Conservation (phyloP, 2,888 invertebrate species). For the Hirtodrosophila confusa region DNA sequence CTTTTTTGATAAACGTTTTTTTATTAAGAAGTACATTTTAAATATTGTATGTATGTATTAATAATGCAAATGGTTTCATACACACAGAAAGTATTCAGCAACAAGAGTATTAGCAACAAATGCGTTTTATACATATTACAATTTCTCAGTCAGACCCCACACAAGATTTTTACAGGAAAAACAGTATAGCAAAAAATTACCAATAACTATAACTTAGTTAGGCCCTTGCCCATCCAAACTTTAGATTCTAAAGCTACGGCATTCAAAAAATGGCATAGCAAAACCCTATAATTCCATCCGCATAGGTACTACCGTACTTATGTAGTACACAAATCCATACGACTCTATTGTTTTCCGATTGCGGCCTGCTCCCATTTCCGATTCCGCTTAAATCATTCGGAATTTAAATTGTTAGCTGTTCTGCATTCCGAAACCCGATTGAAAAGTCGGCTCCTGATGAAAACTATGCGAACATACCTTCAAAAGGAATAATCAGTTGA, state of each 20-base stretch:
- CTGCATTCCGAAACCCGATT: no score
- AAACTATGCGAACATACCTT: no score
- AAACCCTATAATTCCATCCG: no score
- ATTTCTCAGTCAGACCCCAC: slow-evolving; percentile 4
- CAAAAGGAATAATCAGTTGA: no score
- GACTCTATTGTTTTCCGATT: no score
- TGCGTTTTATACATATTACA: slow-evolving; percentile 25
- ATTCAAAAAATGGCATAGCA: no score
- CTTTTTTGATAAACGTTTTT: slow-evolving; percentile 59
- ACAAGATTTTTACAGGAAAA: slow-evolving; percentile 1
- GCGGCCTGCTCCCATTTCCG: no score
- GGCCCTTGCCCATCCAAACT: slow-evolving; percentile 2
- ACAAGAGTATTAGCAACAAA: slow-evolving; percentile 34
- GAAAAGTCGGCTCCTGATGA: no score
- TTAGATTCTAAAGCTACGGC: background rate
- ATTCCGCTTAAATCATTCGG: no score
- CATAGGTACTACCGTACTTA: no score
- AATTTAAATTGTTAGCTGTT: no score
- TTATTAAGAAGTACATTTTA: slow-evolving; percentile 41
- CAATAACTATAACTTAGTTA: slow-evolving; percentile 3
- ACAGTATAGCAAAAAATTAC: background rate
- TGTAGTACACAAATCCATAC: no score
- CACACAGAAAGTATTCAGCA: slow-evolving; percentile 48
- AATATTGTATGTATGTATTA: slow-evolving; percentile 48
- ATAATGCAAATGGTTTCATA: slow-evolving; percentile 63